A percentile compares a stretch with the other conserved stretches of the same genome.
Conservation (phyloP, 2,113 vertebrate species). For the Hiodon alosoides region DNA sequence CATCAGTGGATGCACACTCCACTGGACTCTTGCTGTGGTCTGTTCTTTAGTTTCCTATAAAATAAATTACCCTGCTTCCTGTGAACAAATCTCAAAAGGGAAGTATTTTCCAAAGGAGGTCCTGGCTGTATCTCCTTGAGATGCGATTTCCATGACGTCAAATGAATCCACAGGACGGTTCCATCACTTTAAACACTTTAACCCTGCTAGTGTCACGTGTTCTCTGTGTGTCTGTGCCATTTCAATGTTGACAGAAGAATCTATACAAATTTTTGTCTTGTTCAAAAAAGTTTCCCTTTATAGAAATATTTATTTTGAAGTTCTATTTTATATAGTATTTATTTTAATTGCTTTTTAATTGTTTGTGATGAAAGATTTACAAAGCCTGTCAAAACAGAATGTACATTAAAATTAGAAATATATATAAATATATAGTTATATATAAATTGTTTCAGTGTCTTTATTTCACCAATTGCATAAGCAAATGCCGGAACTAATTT, state of each 20-base stretch:
- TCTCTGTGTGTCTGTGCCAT: slow-evolving; percentile 52
- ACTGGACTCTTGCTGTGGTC: neutral
- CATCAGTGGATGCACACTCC: neutral
- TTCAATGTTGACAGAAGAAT: slow-evolving; percentile 55
- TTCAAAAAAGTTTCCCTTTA: slow-evolving; percentile 78
- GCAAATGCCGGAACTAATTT: neutral
- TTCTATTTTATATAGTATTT: slow-evolving; percentile 99
- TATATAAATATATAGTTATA: slow-evolving; percentile 75
- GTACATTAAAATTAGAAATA: slow-evolving; percentile 97
- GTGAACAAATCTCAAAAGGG: slow-evolving; percentile 25
- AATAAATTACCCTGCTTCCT: slow-evolving; percentile 6
- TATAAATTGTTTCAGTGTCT: slow-evolving; percentile 77
- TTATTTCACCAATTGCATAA: slow-evolving; percentile 30
- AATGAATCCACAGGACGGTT: slow-evolving; percentile 29
- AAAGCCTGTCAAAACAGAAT: slow-evolving; percentile 93
- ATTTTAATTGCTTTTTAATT: slow-evolving; percentile 99
- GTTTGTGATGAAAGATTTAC: slow-evolving; percentile 89
- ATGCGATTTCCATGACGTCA: slow-evolving; percentile 30
- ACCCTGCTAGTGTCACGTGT: slow-evolving; percentile 44
- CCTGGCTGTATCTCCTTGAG: slow-evolving; percentile 42
- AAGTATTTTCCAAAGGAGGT: slow-evolving; percentile 34
- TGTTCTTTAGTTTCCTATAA: slow-evolving; percentile 23
- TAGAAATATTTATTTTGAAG: slow-evolving; percentile 99
- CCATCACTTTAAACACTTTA: slow-evolving; percentile 37
- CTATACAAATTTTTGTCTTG: slow-evolving; percentile 61